Conservation (phyloP, 1,140 invertebrate genomes). For the Ceratina japonica region DNA sequence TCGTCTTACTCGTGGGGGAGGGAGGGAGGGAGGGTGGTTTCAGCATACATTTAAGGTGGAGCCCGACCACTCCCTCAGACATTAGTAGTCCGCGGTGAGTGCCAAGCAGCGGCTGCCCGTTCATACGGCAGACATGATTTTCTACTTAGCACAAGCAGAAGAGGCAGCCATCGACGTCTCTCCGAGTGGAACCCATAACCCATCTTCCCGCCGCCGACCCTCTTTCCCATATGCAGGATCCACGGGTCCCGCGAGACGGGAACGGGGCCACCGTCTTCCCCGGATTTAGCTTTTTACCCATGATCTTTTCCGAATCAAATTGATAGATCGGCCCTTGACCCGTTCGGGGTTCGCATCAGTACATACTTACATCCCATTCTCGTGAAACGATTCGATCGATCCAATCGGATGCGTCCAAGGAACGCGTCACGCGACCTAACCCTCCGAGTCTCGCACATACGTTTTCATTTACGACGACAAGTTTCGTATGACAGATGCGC, state of each 20-base stretch:
- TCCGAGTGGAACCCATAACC: slow-evolving; percentile 50
- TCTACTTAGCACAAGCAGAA: slow-evolving; percentile 71
- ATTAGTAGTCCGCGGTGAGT: slow-evolving; percentile 17
- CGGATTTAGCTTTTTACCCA: slow-evolving; percentile 36
- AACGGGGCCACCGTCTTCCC: slow-evolving; percentile 17
- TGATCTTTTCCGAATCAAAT: slow-evolving; percentile 47
- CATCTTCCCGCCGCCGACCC: slow-evolving; percentile 41
- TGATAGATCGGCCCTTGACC: slow-evolving; percentile 59
- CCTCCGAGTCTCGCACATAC: too few species aligned
- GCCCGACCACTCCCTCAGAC: slow-evolving; percentile 4
- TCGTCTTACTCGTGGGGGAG: background rate
- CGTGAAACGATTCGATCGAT: slow-evolving; percentile 50
- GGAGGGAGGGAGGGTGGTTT: too few species aligned
- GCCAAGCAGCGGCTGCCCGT: slow-evolving; percentile 46
- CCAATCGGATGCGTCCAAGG: background rate
- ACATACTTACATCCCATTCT: slow-evolving; percentile 25
- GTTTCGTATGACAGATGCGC: too few species aligned
- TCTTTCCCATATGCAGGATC: slow-evolving; percentile 15
- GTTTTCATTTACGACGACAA: too few species aligned
- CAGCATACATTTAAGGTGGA: slow-evolving; percentile 26
- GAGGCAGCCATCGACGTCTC: slow-evolving; percentile 21
- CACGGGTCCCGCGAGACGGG: slow-evolving; percentile 41
- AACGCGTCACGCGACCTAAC: too few species aligned
- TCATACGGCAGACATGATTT: slow-evolving; percentile 76
- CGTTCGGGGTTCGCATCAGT: slow-evolving; percentile 9